These are phyloP conservation scores for Vireo altiloquus DNA, from an alignment of 2,113 vertebrate species.

Conservation along the genomic window DNA sequence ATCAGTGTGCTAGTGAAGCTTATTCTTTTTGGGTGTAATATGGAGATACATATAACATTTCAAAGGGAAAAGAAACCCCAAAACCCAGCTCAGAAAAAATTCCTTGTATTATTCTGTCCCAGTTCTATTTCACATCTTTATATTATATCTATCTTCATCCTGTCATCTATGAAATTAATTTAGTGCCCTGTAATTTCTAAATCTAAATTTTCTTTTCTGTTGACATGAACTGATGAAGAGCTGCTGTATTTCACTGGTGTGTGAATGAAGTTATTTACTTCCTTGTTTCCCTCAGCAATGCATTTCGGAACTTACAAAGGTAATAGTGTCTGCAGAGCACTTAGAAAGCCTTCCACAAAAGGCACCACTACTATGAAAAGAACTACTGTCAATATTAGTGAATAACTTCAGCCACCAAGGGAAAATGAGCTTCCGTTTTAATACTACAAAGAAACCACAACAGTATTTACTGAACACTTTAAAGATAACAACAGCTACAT, in stretches of 20 bases:
- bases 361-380: background rate
- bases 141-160: background rate
- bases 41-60: background rate
- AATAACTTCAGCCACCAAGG: background rate
- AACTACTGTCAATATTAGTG: background rate
- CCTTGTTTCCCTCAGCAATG: background rate
- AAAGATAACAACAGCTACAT: background rate
- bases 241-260: background rate
- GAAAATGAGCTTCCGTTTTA: background rate
- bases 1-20: background rate
- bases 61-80: background rate
- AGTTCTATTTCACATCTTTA: background rate
- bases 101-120: background rate
- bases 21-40: background rate
- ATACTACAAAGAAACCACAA: slow-evolving; percentile 19
- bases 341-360: background rate
- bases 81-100: background rate
- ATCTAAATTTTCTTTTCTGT: background rate
- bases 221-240: background rate
- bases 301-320: background rate
- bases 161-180: background rate
- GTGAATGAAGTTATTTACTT: background rate
- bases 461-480: background rate
- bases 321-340: background rate
- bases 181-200: background rate